Conservation (phyloP, 2,113 vertebrate genomes). For the Bos taurus region DNA sequence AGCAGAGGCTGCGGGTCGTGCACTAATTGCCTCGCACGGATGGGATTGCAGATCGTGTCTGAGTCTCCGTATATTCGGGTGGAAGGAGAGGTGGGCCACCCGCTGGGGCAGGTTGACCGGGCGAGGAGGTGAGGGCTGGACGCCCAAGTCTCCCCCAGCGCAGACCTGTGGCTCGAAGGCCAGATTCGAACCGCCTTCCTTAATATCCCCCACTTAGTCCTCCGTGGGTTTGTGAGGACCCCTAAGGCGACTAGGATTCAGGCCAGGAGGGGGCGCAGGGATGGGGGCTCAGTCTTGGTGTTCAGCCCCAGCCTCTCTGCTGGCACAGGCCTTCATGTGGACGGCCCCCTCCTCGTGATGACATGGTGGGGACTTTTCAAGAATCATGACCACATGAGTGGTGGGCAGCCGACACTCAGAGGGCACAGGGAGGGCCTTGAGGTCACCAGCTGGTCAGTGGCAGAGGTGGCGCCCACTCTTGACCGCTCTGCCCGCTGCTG, state of each 20-base stretch:
- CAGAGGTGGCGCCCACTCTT: neutral
- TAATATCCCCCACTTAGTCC: neutral
- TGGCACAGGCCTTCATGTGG: rapidly evolving
- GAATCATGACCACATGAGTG: rapidly evolving
- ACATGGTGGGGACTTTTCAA: rapidly evolving
- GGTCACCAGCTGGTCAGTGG: neutral
- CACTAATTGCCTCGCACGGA: constrained; percentile 21
- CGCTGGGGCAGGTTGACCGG: rapidly evolving
- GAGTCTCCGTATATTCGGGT: neutral
- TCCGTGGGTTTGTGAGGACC: rapidly evolving
- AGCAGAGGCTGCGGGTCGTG: neutral
- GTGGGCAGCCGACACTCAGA: neutral
- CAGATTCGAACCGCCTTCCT: rapidly evolving
- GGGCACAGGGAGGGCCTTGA: rapidly evolving
- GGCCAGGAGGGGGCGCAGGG: rapidly evolving
- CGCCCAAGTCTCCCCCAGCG: rapidly evolving
- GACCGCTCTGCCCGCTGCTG: rapidly evolving
- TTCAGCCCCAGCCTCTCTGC: rapidly evolving
- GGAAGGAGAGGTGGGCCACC: neutral
- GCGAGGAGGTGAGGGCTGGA: rapidly evolving
- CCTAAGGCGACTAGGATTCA: rapidly evolving
- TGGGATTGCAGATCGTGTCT: rapidly evolving
- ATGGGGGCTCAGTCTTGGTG: rapidly evolving
- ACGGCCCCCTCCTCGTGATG: rapidly evolving
- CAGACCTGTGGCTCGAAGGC: neutral